These are phyloP conservation scores for Agapostemon virescens DNA, from an alignment of 2,888 invertebrate species.

Conservation along the genomic window DNA sequence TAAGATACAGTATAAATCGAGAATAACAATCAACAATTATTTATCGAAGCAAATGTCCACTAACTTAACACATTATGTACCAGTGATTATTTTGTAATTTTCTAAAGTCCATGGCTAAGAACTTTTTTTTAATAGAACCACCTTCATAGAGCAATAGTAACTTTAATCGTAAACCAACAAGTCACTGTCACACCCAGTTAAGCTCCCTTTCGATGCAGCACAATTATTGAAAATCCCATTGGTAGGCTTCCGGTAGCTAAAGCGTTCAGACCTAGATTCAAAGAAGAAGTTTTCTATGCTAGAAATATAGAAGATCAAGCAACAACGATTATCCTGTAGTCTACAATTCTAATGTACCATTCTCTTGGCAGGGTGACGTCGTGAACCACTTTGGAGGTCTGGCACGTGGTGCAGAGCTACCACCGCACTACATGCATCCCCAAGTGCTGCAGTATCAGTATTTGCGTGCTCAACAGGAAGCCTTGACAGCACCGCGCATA, in stretches of 20 bases:
- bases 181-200: neutral
- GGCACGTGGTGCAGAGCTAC: constrained; percentile 78
- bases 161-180: neutral
- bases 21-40: neutral
- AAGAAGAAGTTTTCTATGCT: neutral
- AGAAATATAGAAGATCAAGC: neutral
- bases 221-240: neutral
- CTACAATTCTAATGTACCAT: neutral
- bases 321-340: neutral
- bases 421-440: constrained; percentile 82
- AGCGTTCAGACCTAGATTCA: too few species aligned
- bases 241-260: neutral
- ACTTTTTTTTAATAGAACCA: neutral
- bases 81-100: neutral
- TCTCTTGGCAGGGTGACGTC: constrained; percentile 82
- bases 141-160: neutral
- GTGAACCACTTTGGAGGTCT: constrained; percentile 81
- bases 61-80: neutral
- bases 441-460: constrained; percentile 83
- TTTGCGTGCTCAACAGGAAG: constrained; percentile 82
- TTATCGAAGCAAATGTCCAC: neutral
- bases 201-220: neutral
- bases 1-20: neutral
- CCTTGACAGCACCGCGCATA: constrained; percentile 76
- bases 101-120: too few species aligned